Base-by-base conservation (phyloP, 2,113 vertebrate species). In the Ceyx melanurus region DNA sequence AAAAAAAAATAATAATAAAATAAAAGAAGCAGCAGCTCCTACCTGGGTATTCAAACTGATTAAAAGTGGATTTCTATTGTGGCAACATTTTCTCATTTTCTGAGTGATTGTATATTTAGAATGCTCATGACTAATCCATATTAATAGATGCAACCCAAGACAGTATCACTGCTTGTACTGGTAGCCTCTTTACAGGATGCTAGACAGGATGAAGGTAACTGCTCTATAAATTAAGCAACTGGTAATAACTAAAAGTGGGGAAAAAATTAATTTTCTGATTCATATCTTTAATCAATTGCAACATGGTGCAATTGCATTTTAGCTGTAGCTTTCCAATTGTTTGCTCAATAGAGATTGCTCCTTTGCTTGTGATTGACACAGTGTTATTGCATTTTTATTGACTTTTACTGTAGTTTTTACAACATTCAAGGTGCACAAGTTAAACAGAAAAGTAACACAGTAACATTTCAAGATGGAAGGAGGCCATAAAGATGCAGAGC, bases 211-310 rank as follows among this genome's bases (percentile, higher is more conserved):
- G 95, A 95, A 84, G 95, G 93, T 82, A 97, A 95, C 89, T 90
- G 77, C 40, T 95, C 71, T 89, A 86, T 93, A 97, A 97, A 96
- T 95, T 87, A 97, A 95, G 79, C 72, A 90, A 85, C 82, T 82
- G 87, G 82, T 93, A 97, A 93, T 95, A 96, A 94, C 77, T 86
- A 91, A 97, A 97, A 96, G 62, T 86, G 76, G 65, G 68, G 84
- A 95, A 72, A 67, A 50, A 95, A 94, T 96, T 95, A 93, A 96
- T 97, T 97, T 98, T 97, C 93, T 97, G 96, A 97, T 97, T 97
- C 73, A 73, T 97, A 95, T 96, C 96, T 97, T 97, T 96, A 96
- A 95, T 97, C 95, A 97, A 92, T 97, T 93, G 88, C 93, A 96
- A 95, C 91, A 92, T 19, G 53, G 45, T 89, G 84, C 50, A 89